Evolutionary conservation across 2,113 vertebrate species (phyloP).

Genomic region (Paracanthobrama guichenoti): DNA sequence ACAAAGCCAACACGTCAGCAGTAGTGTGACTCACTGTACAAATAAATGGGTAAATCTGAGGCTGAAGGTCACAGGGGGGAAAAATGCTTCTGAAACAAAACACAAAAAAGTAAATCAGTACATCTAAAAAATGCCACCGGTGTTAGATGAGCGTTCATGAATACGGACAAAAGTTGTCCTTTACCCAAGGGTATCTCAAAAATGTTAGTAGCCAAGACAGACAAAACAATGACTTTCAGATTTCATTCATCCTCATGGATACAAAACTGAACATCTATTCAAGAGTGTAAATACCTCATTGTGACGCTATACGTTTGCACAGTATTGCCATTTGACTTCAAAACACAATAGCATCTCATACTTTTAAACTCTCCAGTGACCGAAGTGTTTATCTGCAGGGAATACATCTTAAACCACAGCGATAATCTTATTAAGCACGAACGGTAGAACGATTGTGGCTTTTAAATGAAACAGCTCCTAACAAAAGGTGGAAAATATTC

Average conservation of each 20-base stretch:
- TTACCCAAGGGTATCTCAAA: not conserved
- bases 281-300: not conserved
- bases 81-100: not conserved
- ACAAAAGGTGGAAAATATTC: slow-evolving; percentile 49
- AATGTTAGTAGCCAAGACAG: not conserved
- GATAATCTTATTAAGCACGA: slow-evolving; percentile 10
- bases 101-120: not conserved
- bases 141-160: not conserved
- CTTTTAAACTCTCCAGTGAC: slow-evolving; percentile 19
- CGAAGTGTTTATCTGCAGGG: not conserved
- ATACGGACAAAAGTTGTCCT: slow-evolving; percentile 1
- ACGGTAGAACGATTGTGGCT: slow-evolving; percentile 3
- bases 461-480: slow-evolving; percentile 23
- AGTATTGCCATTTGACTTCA: slow-evolving; percentile 8
- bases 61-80: not conserved
- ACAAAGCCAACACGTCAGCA: slow-evolving; percentile 23
- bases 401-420: not conserved
- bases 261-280: slow-evolving; percentile 10
- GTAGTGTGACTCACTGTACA: slow-evolving; percentile 39
- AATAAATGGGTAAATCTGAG: slow-evolving; percentile 28
- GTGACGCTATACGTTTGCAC: not conserved
- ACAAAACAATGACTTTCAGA: not conserved
- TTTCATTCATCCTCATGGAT: not conserved
- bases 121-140: not conserved
- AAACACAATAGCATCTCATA: slow-evolving; percentile 19